Base-by-base conservation (phyloP, 2,113 vertebrate genomes). In the Mus spicilegus region DNA sequence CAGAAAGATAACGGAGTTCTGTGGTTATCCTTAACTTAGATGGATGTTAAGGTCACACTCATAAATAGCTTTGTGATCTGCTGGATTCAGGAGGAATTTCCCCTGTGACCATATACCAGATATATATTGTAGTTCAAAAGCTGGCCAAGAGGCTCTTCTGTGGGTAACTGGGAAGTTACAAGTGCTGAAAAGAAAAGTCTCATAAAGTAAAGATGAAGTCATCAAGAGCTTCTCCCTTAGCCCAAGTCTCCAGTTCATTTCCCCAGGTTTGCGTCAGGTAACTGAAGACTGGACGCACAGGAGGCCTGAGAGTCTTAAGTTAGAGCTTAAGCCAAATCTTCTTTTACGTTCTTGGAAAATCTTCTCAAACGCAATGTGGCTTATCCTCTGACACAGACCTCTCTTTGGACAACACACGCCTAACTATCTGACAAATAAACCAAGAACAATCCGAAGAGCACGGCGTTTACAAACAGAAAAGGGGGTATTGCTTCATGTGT, bases 181-280 rank as follows among this genome's bases (percentile, higher is more conserved):
- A 86, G 42, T 72, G 49, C 93, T 93, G 61, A 94, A 89, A 97
- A 92, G 56, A 22, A 70, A 96, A 88, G 89, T 96, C 42, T 58
- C 76, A 65, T 2, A 93, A 58, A 84, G 33, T 90, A 63, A 90
- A 81, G 86, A 82, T 67, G 78, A 84, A 78, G 42, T 65, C 65
- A 84, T 33, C 54, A 58, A 58, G 93, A 95, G 81, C 19, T 93
- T 91, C 22, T 19, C 54, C 76, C 33, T 16, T 70, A 92, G 61
- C 67, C 73, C 61, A 87, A 77, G 24, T 58, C 24, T 91, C 49
- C 81, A 78, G 90, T 14, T 70, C 82, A 94, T 36, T 20, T 49
- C 87, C 69, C 12, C 54, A 49, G 26, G 56, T n/a, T 93, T 58
- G 89, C 42, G 76, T 2, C 92, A 96, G 49, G n/a, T 90, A 93